These are phyloP conservation scores for Vanessa atalanta DNA, from an alignment of 1,140 invertebrate species.

Conservation along the genomic window DNA sequence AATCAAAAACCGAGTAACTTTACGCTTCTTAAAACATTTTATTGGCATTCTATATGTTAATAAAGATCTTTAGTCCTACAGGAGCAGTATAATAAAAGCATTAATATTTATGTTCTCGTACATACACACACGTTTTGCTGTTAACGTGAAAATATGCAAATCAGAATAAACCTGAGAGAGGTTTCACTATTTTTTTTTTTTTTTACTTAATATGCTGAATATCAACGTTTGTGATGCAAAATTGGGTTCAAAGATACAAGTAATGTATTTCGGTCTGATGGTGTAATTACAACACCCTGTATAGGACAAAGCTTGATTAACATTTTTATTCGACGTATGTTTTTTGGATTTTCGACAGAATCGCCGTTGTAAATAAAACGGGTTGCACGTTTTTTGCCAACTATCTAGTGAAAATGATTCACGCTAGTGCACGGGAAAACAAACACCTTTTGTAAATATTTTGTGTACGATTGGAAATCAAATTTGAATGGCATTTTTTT, in stretches of 20 bases:
- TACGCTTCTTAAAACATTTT: conserved; percentile 29
- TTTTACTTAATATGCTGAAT: conserved; percentile 51
- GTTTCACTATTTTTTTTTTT: conserved; percentile 60
- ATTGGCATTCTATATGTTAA: conserved; percentile 50
- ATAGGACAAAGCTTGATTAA: conserved; percentile 60
- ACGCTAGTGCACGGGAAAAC: not conserved
- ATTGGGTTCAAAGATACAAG: conserved; percentile 44
- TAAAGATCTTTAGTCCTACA: conserved; percentile 43
- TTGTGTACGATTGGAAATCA: not conserved
- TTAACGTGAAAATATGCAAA: conserved; percentile 69
- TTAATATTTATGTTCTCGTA: conserved; percentile 60
- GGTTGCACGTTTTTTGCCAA: not conserved
- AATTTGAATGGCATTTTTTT: not conserved
- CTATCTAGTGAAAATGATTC: conserved; percentile 11
- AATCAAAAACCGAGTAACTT: not conserved
- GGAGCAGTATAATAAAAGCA: conserved; percentile 61
- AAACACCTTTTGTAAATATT: not conserved
- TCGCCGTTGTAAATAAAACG: conserved; percentile 23
- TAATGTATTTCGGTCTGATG: conserved; percentile 41
- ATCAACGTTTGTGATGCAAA: conserved; percentile 70
- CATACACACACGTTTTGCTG: conserved; percentile 49
- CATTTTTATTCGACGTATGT: conserved; percentile 59
- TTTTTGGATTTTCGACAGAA: conserved; percentile 27
- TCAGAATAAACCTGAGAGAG: conserved; percentile 48
- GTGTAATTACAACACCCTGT: conserved; percentile 51